Conservation (phyloP, 2,888 invertebrate species). For the Drosophila gaucha region DNA sequence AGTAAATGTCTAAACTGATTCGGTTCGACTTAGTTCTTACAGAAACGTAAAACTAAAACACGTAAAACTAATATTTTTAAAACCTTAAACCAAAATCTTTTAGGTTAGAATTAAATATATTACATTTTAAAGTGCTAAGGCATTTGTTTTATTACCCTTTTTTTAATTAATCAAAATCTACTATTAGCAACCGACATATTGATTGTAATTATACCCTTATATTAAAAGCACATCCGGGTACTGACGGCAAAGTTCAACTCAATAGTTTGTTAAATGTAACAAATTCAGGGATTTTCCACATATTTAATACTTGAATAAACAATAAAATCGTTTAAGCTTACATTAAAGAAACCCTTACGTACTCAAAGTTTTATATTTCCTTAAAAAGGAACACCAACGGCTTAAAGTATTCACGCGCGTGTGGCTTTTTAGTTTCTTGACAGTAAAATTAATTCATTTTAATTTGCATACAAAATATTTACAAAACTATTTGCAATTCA, state of each 20-base stretch:
- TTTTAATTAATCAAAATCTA: neutral
- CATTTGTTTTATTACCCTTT: neutral
- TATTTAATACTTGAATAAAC: neutral
- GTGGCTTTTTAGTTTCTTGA: neutral
- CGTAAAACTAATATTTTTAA: neutral
- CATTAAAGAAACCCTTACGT: neutral
- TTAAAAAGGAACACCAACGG: neutral
- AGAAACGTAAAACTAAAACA: no score
- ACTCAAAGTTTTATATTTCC: neutral
- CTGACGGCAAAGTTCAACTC: neutral
- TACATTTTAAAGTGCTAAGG: neutral
- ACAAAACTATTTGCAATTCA: slow-evolving; percentile 36
- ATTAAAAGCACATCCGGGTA: neutral
- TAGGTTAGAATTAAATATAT: neutral
- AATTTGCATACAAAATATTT: neutral
- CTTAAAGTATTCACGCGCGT: neutral
- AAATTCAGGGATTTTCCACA: neutral
- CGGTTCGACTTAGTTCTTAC: no score
- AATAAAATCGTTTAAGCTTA: neutral
- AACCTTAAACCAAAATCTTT: neutral
- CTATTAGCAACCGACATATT: neutral
- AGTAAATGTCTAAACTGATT: no score
- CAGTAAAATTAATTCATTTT: neutral
- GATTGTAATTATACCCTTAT: neutral
- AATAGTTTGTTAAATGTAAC: neutral